phyloP scores from a whole-genome alignment of 2,888 invertebrate genomes.

The Dendrolimus pini region DNA sequence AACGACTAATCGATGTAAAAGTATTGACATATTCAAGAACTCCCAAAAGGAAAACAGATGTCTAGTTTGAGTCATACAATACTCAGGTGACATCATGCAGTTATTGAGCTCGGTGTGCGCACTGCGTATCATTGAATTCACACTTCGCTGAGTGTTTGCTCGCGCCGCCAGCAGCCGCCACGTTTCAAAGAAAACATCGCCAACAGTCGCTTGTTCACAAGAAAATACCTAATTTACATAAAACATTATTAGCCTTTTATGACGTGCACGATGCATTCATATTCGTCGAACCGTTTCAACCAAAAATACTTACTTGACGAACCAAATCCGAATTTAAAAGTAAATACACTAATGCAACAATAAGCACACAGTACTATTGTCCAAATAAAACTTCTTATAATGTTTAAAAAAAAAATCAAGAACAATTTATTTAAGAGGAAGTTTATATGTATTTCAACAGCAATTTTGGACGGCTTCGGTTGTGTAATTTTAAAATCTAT shows the following conservation, averaged over 20 bases:
- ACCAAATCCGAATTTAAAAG: too few species aligned
- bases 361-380: too few species aligned
- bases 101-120: conserved; percentile 21
- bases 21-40: conserved; percentile 4
- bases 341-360: too few species aligned
- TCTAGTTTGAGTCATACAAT: conserved; percentile 20
- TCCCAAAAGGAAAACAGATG: conserved; percentile 18
- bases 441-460: too few species aligned
- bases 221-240: conserved; percentile 22
- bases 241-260: background rate
- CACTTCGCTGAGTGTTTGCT: conserved; percentile 23
- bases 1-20: background rate
- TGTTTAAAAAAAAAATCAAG: too few species aligned
- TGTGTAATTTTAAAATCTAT: too few species aligned
- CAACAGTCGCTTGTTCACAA: conserved; percentile 26
- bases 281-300: too few species aligned
- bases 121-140: conserved; percentile 31
- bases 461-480: too few species aligned
- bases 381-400: too few species aligned
- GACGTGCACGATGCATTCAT: too few species aligned
- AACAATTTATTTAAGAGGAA: too few species aligned
- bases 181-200: conserved; percentile 25
- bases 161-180: conserved; percentile 5
- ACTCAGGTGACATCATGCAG: conserved; percentile 39
- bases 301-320: too few species aligned